Percentiles rank a stretch among this genome's conserved stretches.
Conservation (phyloP, 2,113 vertebrate species). For the Platysternon megacephalum region DNA sequence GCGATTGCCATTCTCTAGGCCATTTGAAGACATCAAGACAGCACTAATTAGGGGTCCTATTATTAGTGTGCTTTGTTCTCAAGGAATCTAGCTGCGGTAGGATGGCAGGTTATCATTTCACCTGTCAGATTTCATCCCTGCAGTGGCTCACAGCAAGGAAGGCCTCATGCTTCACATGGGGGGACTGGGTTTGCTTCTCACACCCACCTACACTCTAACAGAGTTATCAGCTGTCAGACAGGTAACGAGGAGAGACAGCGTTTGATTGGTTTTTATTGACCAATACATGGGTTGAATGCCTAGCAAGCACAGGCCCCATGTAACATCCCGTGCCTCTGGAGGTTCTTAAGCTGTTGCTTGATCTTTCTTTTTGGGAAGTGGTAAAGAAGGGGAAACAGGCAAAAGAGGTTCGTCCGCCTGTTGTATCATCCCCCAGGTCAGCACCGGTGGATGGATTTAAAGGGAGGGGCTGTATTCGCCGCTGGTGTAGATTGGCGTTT, state of each 20-base stretch:
- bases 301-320: background rate
- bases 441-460: background rate
- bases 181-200: background rate
- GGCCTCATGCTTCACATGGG: background rate
- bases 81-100: background rate
- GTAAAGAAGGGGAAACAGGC: background rate
- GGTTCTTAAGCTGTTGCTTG: background rate
- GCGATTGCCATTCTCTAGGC: background rate
- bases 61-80: background rate
- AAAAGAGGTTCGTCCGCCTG: background rate
- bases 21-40: background rate
- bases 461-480: background rate
- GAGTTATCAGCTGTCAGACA: background rate
- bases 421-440: background rate
- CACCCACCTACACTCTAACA: background rate
- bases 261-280: background rate
- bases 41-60: background rate
- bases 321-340: background rate
- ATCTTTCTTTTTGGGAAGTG: background rate
- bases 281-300: background rate
- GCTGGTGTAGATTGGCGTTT: background rate
- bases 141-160: background rate
- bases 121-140: background rate
- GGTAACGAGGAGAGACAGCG: background rate
- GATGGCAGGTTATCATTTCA: constrained; percentile 7